phyloP scores from a whole-genome alignment of 2,888 invertebrate genomes.

The Scrobipalpa costella region DNA sequence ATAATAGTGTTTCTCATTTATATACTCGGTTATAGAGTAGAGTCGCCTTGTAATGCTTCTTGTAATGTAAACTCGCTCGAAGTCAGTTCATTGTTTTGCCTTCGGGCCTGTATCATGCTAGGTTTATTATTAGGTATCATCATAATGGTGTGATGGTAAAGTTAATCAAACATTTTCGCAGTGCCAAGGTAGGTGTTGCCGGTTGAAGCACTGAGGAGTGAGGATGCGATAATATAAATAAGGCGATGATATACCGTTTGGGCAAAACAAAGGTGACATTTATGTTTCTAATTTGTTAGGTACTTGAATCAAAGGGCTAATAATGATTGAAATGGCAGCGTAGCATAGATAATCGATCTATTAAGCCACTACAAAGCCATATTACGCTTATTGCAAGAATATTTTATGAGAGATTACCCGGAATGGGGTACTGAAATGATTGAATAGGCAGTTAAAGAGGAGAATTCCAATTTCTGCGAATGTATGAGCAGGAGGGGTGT shows the following conservation, averaged over 20 bases:
- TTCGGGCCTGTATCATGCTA: constrained; percentile 36
- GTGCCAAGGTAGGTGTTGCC: background rate
- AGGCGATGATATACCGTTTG: too few species aligned
- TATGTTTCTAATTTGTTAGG: background rate
- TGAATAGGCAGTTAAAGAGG: constrained; percentile 45
- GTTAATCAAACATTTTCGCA: constrained; percentile 38
- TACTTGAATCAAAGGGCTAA: background rate
- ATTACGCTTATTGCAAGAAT: background rate
- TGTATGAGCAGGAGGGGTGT: constrained; percentile 64
- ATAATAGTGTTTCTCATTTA: constrained; percentile 1
- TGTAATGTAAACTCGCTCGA: constrained; percentile 39
- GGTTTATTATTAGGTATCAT: constrained; percentile 46
- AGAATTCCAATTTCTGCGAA: constrained; percentile 74
- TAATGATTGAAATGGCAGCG: background rate
- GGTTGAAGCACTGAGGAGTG: background rate
- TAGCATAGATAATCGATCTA: constrained; percentile 7
- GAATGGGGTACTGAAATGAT: constrained; percentile 26
- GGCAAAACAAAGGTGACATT: background rate
- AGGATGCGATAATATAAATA: background rate
- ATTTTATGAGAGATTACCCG: constrained; percentile 11
- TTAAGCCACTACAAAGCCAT: constrained; percentile 3
- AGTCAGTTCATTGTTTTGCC: constrained; percentile 53
- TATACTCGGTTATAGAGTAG: constrained; percentile 28
- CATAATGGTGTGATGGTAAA: constrained; percentile 42
- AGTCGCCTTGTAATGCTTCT: constrained; percentile 34